Evolutionary conservation across 2,113 vertebrate genomes (phyloP), one percentile per base, ranked within the genome.

Genomic region (Hoplias malabaricus): DNA sequence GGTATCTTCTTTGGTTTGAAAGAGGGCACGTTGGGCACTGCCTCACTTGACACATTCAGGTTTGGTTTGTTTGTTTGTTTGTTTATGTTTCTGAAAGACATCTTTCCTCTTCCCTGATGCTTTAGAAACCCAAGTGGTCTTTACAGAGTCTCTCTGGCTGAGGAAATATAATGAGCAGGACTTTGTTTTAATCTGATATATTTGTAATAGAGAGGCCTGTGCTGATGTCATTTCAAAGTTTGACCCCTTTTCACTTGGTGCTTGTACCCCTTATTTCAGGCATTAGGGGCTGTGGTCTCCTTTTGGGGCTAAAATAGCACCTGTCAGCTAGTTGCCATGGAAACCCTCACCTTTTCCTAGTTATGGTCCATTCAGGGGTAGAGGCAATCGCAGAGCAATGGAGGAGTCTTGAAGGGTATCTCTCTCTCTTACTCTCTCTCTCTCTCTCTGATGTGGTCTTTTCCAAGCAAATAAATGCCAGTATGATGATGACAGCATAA

Each of bases 281-380:
- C 50, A 53, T 57, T 65, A 71, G 59, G 48, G 65, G 23, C 40
- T 43, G 38, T 82, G 38, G 21, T 78, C n/a, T 46, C 68, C 66
- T 42, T 73, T 2, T 6, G 50, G 38, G 33, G 13, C 73, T 79
- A 79, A 79, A 80, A 76, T 67, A 57, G 53, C 76, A 53, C 81
- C 68, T 72, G 78, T 79, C 77, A 27, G 50, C 73, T 80, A 46
- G 81, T 83, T 83, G 81, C 81, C 78, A 83, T 80, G 62, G 77
- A 73, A 67, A 83, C 42, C n/a, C 25, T 77, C 43, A 56, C 54
- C 65, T 80, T 81, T 48, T 79, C 53, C 13, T 67, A 67, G 66
- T 46, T 46, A 69, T 43, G 48, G 65, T 66, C 75, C 66, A 48
- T 78, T 71, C 67, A 73, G 69, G 70, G 34, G 72, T 56, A 75